Base-by-base conservation (phyloP, 2,113 vertebrate species). In the Siniperca chuatsi region DNA sequence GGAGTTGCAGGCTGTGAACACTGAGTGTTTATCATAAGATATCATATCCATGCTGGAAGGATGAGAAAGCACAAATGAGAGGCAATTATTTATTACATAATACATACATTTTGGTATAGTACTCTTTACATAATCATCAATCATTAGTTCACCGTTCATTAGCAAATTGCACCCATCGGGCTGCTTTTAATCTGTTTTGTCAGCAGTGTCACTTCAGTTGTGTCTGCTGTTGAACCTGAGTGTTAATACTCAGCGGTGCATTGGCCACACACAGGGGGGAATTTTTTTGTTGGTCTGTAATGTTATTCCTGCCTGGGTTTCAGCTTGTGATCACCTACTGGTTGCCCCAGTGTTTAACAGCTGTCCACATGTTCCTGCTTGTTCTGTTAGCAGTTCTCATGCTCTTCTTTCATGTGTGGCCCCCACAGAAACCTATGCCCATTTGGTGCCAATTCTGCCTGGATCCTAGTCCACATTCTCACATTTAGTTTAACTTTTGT, bases 1-100 rank as follows among this genome's bases (percentile, higher is more conserved):
- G 0, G 69, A 78, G 87, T 98, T 99, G 89, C 97, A 99, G 62
- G 75, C 86, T 52, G 94, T 86, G 70, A 96, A 86, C 2, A 97
- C 74, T 0, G 91, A 82, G 66, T 89, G 92, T 75, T 87, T 81
- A 11, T 92, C 89, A 46, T 92, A 88, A 6, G 92, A 91, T 73
- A 93, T 57, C 3, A 4, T 62, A 12, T 92, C 87, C 58, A 79
- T 18, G n/a, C 95, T 95, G 82, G 40, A 74, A 64, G 64, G 52
- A 42, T 60, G 12, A 85, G 25, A 74, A 61, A 61, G 50, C 58
- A 82, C 35, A 65, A 29, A 16, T 42, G 2, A 70, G 25, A 58
- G 54, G 46, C 13, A 48, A 75, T 70, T 66, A 44, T 65, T 69
- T 11, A 48, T 75, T 20, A 76, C 8, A 57, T 15, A 3, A 37